These are phyloP conservation scores for Myrmecophaga tridactyla DNA, from an alignment of 2,113 vertebrate species.

Conservation along the genomic window DNA sequence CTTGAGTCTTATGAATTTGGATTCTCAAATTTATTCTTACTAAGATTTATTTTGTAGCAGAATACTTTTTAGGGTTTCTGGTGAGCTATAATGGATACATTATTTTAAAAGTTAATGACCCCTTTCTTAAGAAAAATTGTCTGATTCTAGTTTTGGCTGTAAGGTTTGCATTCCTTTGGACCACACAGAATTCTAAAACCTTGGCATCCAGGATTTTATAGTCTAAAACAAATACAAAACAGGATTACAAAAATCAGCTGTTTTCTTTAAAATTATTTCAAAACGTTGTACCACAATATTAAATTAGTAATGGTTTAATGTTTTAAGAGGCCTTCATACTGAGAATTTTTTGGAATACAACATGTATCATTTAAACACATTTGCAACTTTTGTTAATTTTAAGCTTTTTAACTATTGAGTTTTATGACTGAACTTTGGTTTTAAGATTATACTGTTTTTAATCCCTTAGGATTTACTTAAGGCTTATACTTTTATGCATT, in stretches of 20 bases:
- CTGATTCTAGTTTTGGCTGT: conserved; percentile 39
- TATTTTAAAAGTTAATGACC: neutral
- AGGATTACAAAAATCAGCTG: conserved; percentile 32
- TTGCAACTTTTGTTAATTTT: conserved; percentile 9
- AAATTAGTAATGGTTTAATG: conserved; percentile 6
- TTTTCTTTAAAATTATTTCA: conserved; percentile 57
- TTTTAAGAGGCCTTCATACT: neutral
- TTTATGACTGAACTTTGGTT: conserved; percentile 2
- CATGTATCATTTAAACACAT: neutral
- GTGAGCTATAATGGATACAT: neutral
- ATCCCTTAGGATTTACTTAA: neutral
- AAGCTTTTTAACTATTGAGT: conserved; percentile 1
- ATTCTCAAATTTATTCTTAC: neutral
- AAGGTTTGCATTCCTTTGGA: conserved; percentile 55
- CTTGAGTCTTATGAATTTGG: neutral
- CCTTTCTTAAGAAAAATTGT: conserved; percentile 14
- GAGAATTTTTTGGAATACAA: neutral
- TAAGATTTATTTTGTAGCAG: conserved; percentile 44
- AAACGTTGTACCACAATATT: neutral
- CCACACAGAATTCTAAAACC: conserved; percentile 64
- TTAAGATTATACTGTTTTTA: conserved; percentile 34
- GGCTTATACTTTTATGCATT: neutral
- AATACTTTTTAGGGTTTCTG: neutral
- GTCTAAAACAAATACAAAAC: conserved; percentile 60
- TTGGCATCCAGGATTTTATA: conserved; percentile 43